Evolutionary conservation across 2,888 invertebrate species (phyloP), one percentile per base, ranked within the genome.

Genomic region (Apodemia hepburni): DNA sequence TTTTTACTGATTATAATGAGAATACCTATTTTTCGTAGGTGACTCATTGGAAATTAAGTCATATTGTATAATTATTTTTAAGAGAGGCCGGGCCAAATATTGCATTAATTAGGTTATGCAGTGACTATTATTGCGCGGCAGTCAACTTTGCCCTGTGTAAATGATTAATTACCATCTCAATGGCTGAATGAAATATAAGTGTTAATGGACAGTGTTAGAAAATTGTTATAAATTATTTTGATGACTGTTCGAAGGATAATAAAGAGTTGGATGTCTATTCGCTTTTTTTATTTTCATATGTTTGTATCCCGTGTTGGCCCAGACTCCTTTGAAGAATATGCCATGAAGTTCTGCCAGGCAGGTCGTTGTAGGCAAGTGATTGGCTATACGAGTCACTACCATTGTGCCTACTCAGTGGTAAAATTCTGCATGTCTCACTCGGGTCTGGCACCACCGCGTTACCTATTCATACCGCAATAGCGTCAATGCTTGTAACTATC

Each of bases 181-280:
- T 88, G 90, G 85, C 82, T 87, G 89, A 87, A 84, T 89, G 87
- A 81, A 82, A 81, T 83, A 86, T 87, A 84, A 83, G 89, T 91
- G 88, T 89, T 89, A 83, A 88, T 87, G 87, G 85, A 87, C 91
- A 91, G 90, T 91, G 90, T 91, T 90, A 90, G 91, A 91, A 92
- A 92, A 90, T 92, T 91, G 92, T 92, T 92, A 92, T 92, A 92
- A 92, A 92, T 92, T 92, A 92, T 92, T 92, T 92, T 92, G 92
- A 92, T 92, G 92, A 92, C 92, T 92, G 92, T 92, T 92, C 91
- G 88, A 92, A 92, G 82, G 87, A 92, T 91, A 92, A 92, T 92
- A 92, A 92, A 92, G 92, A 92, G 92, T 92, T 92, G 92, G 92
- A 92, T 92, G 92, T 92, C 92, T 75, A 76, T 75, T 68, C 74